Percentiles rank a stretch among this genome's conserved stretches.
phyloP scores from a whole-genome alignment of 2,113 vertebrate genomes.

The Spheniscus mendiculus region DNA sequence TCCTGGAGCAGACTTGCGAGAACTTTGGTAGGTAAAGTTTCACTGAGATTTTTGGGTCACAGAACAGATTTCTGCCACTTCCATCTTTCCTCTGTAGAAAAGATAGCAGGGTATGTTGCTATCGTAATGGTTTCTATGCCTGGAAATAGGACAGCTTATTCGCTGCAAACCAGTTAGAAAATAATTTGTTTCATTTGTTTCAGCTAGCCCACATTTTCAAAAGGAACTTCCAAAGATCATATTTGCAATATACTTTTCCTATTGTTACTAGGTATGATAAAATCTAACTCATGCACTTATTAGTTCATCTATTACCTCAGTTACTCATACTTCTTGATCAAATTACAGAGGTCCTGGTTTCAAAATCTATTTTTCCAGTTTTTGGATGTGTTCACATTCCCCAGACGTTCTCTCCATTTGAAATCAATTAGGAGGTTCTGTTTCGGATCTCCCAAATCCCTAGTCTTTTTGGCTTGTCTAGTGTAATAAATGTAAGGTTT shows the following conservation, averaged over 20 bases:
- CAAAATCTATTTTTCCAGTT: neutral
- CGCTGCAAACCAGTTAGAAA: neutral
- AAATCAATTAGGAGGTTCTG: constrained; percentile 29
- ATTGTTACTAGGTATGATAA: neutral
- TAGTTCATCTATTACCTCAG: neutral
- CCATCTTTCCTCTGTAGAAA: neutral
- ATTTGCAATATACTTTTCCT: neutral
- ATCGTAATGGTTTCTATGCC: neutral
- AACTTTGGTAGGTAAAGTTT: neutral
- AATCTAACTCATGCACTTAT: neutral
- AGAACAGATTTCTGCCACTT: neutral
- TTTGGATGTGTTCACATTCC: constrained; percentile 2
- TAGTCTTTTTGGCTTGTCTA: constrained; percentile 29
- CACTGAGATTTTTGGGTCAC: neutral
- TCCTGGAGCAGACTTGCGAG: neutral
- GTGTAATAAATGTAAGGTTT: constrained; percentile 44
- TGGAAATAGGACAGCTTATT: neutral
- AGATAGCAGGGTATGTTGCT: neutral
- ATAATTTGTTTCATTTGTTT: neutral
- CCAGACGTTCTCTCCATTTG: constrained; percentile 16
- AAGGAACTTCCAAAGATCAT: neutral
- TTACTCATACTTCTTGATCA: neutral
- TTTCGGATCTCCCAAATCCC: constrained; percentile 20
- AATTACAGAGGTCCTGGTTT: neutral
- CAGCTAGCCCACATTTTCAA: neutral